These are phyloP conservation scores for Anser brachyrhynchus DNA, from an alignment of 2,113 vertebrate species.

Conservation along the genomic window DNA sequence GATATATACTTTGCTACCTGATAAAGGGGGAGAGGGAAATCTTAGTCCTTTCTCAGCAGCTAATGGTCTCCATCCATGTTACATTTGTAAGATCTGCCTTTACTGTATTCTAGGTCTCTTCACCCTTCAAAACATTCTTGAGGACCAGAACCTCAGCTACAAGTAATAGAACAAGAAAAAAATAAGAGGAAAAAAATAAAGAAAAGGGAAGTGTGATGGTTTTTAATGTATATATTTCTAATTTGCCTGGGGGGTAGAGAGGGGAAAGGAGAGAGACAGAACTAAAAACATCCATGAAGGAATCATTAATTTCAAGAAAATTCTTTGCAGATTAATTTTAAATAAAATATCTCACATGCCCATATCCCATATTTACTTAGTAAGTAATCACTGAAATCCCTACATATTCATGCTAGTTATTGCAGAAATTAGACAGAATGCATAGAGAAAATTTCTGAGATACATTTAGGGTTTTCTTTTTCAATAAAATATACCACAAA, in stretches of 20 bases:
- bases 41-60: not conserved
- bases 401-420: constrained; percentile 47
- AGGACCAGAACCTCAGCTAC: not conserved
- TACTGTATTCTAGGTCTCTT: not conserved
- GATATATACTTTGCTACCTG: not conserved
- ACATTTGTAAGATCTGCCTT: not conserved
- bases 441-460: constrained; percentile 60
- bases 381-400: constrained; percentile 64
- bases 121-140: not conserved
- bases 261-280: not conserved
- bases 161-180: not conserved
- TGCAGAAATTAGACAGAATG: constrained; percentile 67
- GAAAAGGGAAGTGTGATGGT: not conserved
- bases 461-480: constrained; percentile 64
- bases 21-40: not conserved
- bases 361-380: constrained; percentile 34
- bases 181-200: not conserved
- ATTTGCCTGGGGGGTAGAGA: not conserved
- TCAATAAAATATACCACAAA: constrained; percentile 69
- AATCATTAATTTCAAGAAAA: constrained; percentile 56
- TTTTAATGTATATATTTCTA: not conserved
- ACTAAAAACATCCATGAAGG: not conserved
- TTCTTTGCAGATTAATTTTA: constrained; percentile 60
- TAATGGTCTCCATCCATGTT: not conserved
- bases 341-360: constrained; percentile 50